Evolutionary conservation across 2,797 vertebrate genomes (phyloP).

Genomic region (Enteromius viviparus): DNA sequence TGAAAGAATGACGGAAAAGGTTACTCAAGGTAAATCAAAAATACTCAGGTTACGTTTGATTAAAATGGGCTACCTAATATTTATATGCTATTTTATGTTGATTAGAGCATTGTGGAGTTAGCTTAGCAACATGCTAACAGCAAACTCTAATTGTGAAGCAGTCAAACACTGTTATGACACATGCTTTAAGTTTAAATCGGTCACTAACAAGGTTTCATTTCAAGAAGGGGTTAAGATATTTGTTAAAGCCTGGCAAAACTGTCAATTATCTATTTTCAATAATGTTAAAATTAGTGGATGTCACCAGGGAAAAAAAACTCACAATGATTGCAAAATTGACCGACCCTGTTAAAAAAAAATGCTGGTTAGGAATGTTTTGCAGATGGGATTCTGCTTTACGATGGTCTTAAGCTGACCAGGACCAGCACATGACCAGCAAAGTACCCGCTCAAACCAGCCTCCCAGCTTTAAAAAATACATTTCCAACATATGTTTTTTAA

Average conservation of each 20-base stretch:
- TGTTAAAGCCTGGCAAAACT: not conserved
- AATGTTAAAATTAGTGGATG: not conserved
- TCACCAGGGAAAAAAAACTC: not conserved
- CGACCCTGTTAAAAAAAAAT: too few relatives aligned
- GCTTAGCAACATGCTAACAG: not conserved
- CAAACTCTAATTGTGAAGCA: not conserved
- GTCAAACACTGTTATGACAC: constrained; percentile 2
- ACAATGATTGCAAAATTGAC: not conserved
- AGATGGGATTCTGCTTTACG: too few relatives aligned
- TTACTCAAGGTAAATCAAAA: too few relatives aligned
- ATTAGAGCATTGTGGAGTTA: not conserved
- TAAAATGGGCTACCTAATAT: too few relatives aligned
- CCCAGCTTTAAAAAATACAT: too few relatives aligned
- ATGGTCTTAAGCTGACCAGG: too few relatives aligned
- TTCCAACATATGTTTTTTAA: too few relatives aligned
- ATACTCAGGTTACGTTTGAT: too few relatives aligned
- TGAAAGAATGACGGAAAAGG: too few relatives aligned
- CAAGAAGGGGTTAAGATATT: not conserved
- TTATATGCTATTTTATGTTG: not conserved
- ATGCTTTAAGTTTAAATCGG: not conserved
- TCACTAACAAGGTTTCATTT: not conserved
- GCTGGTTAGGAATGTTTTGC: too few relatives aligned
- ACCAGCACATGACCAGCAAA: too few relatives aligned
- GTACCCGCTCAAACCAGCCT: too few relatives aligned
- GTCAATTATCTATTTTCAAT: not conserved